Evolutionary conservation across 2,797 vertebrate species (phyloP).

Genomic region (Chanos chanos): DNA sequence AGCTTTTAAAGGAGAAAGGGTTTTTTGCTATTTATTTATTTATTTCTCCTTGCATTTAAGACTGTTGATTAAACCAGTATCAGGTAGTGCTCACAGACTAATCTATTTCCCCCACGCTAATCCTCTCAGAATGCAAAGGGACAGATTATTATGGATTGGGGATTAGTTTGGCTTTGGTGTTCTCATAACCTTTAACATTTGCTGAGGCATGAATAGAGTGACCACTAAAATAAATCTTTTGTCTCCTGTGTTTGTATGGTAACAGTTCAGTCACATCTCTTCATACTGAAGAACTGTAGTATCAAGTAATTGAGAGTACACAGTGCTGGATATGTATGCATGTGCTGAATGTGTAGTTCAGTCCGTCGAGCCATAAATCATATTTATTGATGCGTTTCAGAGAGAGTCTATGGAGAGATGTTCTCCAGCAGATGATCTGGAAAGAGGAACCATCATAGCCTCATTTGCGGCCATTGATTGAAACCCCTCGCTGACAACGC

Average conservation of each 20-base stretch:
- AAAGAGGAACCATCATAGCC: background rate
- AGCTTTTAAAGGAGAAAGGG: constrained; percentile 23
- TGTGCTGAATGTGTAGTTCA: background rate
- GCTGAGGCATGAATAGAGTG: background rate
- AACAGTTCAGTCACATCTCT: background rate
- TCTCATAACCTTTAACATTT: constrained; percentile 14
- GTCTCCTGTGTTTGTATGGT: background rate
- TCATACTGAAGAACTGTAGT: background rate
- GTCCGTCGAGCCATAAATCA: background rate
- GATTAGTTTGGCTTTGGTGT: constrained; percentile 20
- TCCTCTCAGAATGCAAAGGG: constrained; percentile 18
- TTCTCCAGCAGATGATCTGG: background rate
- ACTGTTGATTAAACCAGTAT: constrained; percentile 34
- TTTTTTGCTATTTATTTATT: constrained; percentile 19
- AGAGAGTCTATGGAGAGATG: background rate
- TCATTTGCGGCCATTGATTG: constrained; percentile 14
- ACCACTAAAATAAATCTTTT: background rate
- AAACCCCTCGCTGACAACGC: constrained; percentile 20
- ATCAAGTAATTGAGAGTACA: background rate
- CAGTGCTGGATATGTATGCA: background rate
- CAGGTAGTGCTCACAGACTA: constrained; percentile 19
- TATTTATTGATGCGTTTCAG: background rate
- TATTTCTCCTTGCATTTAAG: too few relatives aligned
- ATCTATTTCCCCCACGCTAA: constrained; percentile 25
- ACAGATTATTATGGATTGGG: constrained; percentile 32